These are phyloP conservation scores for Carassius auratus DNA, from an alignment of 2,113 vertebrate genomes.

Conservation along the genomic window DNA sequence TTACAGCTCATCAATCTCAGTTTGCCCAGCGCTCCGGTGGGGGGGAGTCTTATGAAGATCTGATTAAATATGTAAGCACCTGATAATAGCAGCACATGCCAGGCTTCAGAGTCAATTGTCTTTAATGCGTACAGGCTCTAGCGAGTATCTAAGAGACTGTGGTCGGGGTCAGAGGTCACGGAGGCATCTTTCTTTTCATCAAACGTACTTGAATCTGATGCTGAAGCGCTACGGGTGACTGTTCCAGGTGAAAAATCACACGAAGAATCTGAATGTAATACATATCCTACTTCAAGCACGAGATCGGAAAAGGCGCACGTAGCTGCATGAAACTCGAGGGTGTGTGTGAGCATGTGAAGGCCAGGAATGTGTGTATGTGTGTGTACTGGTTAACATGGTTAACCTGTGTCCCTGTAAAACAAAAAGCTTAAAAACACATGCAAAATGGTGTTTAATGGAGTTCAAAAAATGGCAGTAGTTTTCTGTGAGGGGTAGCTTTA, in stretches of 20 bases:
- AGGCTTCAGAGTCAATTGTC: constrained; percentile 50
- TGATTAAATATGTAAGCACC: constrained; percentile 76
- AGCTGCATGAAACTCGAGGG: neutral
- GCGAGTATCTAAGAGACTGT: constrained; percentile 3
- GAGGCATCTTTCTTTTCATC: neutral
- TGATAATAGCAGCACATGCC: constrained; percentile 67
- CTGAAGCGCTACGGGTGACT: neutral
- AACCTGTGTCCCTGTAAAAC: no score
- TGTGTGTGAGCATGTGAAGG: constrained; percentile 17
- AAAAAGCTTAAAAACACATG: no score
- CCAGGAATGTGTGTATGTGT: neutral
- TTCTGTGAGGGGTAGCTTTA: no score
- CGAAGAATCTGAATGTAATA: neutral
- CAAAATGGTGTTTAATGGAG: no score
- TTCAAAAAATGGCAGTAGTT: no score
- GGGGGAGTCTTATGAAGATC: constrained; percentile 68
- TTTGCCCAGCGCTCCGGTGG: constrained; percentile 63
- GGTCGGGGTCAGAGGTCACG: neutral
- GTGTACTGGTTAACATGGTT: no score
- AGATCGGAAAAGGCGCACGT: neutral
- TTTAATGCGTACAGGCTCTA: constrained; percentile 9
- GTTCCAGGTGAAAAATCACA: neutral
- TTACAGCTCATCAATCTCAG: constrained; percentile 73
- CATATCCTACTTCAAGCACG: neutral
- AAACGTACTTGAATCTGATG: neutral